Base-by-base conservation (phyloP, 2,888 invertebrate genomes). In the Podotricha telesiphe region DNA sequence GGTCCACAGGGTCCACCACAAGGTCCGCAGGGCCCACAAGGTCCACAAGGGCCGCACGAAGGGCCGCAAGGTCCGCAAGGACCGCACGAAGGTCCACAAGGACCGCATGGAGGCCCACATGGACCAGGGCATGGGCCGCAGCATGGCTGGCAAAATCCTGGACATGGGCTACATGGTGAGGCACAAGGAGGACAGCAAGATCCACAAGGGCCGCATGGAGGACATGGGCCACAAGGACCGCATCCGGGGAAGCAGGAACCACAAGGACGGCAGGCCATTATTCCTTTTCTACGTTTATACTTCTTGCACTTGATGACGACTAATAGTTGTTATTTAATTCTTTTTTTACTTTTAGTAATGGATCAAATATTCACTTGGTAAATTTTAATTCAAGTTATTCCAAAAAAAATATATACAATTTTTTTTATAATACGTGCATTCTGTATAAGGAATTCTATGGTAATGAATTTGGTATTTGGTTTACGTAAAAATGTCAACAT, bases 41-140 rank as follows among this genome's bases (percentile, higher is more conserved):
- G 28, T n/a, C n/a, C n/a, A 6, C 74, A 74, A 0, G 77, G 75
- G 1, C 75, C 74, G 47, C 74, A 74, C 1, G 71, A 10, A 37
- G 8, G 10, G 55, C 73, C 73, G 0, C 73, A 74, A 4, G 74
- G 69, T 0, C 76, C 74, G 61, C 79, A 76, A 0, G 68, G 51
- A 1, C 65, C 15, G 5, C 68, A 40, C n/a, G 65, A 53, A 0
- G 65, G 48, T 1, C 53, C 47, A 10, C 77, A 73, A 0, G 74
- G 68, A 1, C 72, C 70, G 19, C 74, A 73, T n/a, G n/a, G n/a
- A 0, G 70, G 71, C 0, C 74, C 72, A 56, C 75, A 74, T 48
- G 56, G 15, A n/a, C 28, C 28, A 28, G n/a, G n/a, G n/a, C 28
- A 28, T 28, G 37, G 17, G 13, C 51, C 51, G 20, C 51, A 51